Evolutionary conservation across 2,113 vertebrate species (phyloP).

Genomic region (Forbesichthys papilliferus): DNA sequence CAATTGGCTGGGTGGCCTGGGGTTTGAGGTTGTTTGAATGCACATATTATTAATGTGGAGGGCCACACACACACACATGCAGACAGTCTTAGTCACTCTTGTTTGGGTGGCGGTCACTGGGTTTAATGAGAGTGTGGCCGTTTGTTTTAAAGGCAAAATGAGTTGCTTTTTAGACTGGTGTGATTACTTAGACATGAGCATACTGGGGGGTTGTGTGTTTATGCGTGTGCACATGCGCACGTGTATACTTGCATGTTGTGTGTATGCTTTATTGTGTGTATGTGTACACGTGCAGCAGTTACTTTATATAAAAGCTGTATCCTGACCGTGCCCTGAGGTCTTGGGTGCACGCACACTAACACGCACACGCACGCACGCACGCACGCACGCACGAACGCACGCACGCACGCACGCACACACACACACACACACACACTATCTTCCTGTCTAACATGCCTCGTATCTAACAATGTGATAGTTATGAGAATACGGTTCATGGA

Average conservation of each 20-base stretch:
- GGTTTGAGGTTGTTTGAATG: slow-evolving; percentile 55
- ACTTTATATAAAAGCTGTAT: slow-evolving; percentile 66
- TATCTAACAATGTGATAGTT: too few relatives aligned
- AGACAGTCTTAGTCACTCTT: slow-evolving; percentile 10
- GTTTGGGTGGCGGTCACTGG: slow-evolving; percentile 53
- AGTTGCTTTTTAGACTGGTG: slow-evolving; percentile 55
- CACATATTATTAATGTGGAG: slow-evolving; percentile 57
- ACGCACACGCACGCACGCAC: slow-evolving; percentile 29
- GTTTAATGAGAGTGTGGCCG: slow-evolving; percentile 67
- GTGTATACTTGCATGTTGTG: slow-evolving; percentile 10
- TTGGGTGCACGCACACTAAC: slow-evolving; percentile 30
- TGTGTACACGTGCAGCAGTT: slow-evolving; percentile 40
- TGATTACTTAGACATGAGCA: slow-evolving; percentile 65
- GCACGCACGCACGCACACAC: not conserved
- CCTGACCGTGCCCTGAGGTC: slow-evolving; percentile 23
- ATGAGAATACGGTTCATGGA: too few relatives aligned
- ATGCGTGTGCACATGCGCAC: slow-evolving; percentile 20
- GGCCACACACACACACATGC: slow-evolving; percentile 41
- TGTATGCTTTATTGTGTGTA: slow-evolving; percentile 4
- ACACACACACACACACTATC: not conserved
- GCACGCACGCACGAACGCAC: not conserved
- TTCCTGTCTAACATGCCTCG: not conserved
- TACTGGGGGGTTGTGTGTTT: slow-evolving; percentile 34
- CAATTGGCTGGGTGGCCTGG: slow-evolving; percentile 39
- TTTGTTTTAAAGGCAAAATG: slow-evolving; percentile 50